These are phyloP conservation scores for Rotaria sp. DNA, from an alignment of 2,888 invertebrate genomes.

Conservation along the genomic window DNA sequence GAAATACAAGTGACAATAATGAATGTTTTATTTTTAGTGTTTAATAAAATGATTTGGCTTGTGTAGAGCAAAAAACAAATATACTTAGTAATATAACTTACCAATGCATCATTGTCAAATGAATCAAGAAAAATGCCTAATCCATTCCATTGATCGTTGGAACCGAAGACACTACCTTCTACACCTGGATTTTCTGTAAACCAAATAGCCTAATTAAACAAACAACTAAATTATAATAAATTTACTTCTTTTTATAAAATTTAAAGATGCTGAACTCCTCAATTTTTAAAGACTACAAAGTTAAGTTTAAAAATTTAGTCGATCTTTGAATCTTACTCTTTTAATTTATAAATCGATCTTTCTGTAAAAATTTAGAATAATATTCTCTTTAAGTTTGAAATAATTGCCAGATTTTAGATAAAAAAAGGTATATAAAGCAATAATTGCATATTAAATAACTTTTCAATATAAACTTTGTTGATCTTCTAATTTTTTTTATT, in stretches of 20 bases:
- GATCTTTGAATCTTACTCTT: too few relatives aligned
- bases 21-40: background rate
- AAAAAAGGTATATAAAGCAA: too few relatives aligned
- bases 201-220: slow-evolving; percentile 73
- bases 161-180: slow-evolving; percentile 92
- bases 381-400: too few relatives aligned
- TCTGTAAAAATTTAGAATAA: too few relatives aligned
- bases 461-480: background rate
- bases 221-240: background rate
- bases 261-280: too few relatives aligned
- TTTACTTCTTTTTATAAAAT: too few relatives aligned
- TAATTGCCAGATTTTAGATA: too few relatives aligned
- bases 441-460: background rate
- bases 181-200: slow-evolving; percentile 72
- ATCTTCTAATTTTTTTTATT: background rate
- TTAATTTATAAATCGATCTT: too few relatives aligned
- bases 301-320: too few relatives aligned
- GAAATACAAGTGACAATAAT: background rate
- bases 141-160: slow-evolving; percentile 91
- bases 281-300: too few relatives aligned
- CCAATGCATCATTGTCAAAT: slow-evolving; percentile 88
- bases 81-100: slow-evolving; percentile 39
- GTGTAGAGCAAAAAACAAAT: background rate
- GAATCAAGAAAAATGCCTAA: slow-evolving; percentile 92
- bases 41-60: background rate